Evolutionary conservation across 2,113 vertebrate genomes (phyloP).

Genomic region (Holacanthus passer): DNA sequence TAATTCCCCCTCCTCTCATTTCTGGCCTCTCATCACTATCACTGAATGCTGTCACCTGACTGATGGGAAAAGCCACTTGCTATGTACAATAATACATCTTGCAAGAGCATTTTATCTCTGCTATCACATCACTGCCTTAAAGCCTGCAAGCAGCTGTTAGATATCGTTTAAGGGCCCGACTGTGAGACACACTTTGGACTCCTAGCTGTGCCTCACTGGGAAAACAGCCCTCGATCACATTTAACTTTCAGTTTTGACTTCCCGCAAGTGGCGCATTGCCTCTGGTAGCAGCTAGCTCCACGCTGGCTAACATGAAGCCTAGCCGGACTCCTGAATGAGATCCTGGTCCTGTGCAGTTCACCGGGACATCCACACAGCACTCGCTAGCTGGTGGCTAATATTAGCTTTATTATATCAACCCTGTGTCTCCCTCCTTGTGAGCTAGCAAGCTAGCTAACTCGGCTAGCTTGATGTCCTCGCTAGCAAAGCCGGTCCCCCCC

Average conservation of each 20-base stretch:
- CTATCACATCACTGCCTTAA: neutral
- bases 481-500: slow-evolving; percentile 21
- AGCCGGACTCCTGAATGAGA: neutral
- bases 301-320: neutral
- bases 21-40: slow-evolving; percentile 1
- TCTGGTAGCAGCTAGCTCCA: neutral
- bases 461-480: slow-evolving; percentile 46
- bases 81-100: slow-evolving; percentile 31
- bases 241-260: slow-evolving; percentile 74
- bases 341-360: slow-evolving; percentile 23
- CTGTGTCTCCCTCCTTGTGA: slow-evolving; percentile 9
- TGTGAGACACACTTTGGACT: neutral
- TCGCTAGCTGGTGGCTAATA: slow-evolving; percentile 68
- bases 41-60: slow-evolving; percentile 42
- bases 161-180: neutral
- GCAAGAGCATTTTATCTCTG: neutral
- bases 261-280: neutral
- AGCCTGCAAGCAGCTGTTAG: neutral
- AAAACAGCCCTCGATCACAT: fast-evolving
- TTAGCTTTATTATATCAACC: slow-evolving; percentile 62
- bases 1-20: neutral
- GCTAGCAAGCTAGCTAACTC: slow-evolving; percentile 55
- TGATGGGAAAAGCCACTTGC: slow-evolving; percentile 16
- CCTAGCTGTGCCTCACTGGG: neutral
- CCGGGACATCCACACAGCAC: neutral